Evolutionary conservation across 2,797 vertebrate species (phyloP), one percentile per base, ranked within the genome.

Genomic region (Ceyx erithaca): DNA sequence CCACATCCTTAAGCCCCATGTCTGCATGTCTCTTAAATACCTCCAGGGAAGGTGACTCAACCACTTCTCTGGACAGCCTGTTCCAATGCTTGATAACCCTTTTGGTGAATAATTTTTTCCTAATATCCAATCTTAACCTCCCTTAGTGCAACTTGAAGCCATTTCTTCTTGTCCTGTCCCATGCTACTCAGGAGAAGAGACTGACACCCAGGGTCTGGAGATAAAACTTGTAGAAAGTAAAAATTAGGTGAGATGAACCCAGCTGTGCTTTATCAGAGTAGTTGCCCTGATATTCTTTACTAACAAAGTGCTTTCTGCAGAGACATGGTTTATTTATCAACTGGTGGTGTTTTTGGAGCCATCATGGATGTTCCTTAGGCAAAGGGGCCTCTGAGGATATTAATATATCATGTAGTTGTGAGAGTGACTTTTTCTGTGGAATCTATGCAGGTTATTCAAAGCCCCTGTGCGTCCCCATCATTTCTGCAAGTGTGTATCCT

Each of bases 381-480:
- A 73, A 63, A 80, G 12, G 20, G 69, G 14, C 12, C 30, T 67
- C 46, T 49, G 46, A 57, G 26, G 31, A 33, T 3, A 9, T 35
- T 20, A 17, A 35, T 48, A 17, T 28, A 17, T 37, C 25, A 41
- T 12, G 11, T 14, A 49, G 35, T 4, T 51, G 22, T 28, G 17
- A 28, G 11, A 35, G 8, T 8, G 45, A 19, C 9, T 23, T 85
- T 90, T 80, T 43, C 17, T 46, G 40, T 23, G 9, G 31, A 11
- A 45, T 10, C 19, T 37, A 0, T 37, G 10, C 7, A 64, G 18
- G 30, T 37, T 28, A 14, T 35, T 30, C 49, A 40, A 33, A 48
- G 41, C 1, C 8, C 5, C 6, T 14, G 6, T 8, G 3, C 8
- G 8, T 13, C 12, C 11, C 28, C 30, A 28, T 46, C 14, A 16